phyloP scores from a whole-genome alignment of 2,113 vertebrate genomes.

The Bufo bufo region DNA sequence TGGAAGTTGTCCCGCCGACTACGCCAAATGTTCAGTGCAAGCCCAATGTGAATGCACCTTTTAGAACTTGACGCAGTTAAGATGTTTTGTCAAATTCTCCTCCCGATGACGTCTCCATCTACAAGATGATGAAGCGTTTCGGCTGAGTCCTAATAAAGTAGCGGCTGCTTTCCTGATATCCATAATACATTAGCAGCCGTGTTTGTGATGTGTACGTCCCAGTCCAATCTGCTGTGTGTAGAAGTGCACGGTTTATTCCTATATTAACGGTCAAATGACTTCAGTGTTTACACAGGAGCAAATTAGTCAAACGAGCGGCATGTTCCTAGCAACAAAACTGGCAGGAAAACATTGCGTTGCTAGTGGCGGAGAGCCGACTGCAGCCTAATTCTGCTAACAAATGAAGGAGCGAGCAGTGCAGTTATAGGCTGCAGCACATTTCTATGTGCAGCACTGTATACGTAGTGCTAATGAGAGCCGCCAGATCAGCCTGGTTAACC shows the following conservation, averaged over 20 bases:
- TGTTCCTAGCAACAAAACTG: constrained; percentile 7
- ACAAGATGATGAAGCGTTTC: background rate
- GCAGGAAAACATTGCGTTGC: background rate
- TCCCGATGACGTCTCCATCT: background rate
- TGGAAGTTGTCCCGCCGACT: too few species aligned
- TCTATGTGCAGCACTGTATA: background rate
- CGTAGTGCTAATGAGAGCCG: background rate
- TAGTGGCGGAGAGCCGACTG: background rate
- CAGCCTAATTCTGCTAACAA: background rate
- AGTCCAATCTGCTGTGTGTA: background rate
- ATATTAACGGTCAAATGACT: constrained; percentile 8
- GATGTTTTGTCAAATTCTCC: background rate
- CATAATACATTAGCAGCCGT: background rate
- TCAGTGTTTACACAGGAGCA: constrained; percentile 19
- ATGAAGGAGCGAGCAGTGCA: background rate
- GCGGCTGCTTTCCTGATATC: background rate
- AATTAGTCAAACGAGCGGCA: background rate
- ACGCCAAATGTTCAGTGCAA: too few species aligned
- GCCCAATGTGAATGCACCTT: too few species aligned
- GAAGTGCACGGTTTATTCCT: background rate
- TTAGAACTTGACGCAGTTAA: background rate
- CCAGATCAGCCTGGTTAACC: background rate
- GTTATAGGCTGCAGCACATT: background rate
- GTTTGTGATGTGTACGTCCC: background rate
- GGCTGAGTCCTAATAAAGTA: background rate